A percentile compares a stretch with the other conserved stretches of the same genome.
Evolutionary conservation across 2,888 invertebrate species (phyloP).

Genomic region (Drosophila ustulata): DNA sequence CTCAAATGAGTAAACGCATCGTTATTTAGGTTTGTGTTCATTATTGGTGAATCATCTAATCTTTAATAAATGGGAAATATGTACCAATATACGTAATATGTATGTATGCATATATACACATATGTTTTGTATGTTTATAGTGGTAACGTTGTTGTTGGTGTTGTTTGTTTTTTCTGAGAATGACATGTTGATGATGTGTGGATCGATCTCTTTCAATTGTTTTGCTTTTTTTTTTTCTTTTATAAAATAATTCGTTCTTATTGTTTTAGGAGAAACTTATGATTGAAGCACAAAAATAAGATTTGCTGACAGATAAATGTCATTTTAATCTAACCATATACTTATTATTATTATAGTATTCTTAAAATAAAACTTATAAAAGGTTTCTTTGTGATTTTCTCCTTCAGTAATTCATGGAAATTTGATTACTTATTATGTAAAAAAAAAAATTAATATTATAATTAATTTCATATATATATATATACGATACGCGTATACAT

Average conservation of each 20-base stretch:
- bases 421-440: constrained; percentile 75
- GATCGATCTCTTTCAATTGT: constrained; percentile 13
- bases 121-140: constrained; percentile 53
- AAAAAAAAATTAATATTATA: constrained; percentile 70
- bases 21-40: constrained; percentile 45
- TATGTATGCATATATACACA: constrained; percentile 48
- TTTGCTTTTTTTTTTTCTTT: constrained; percentile 4
- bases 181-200: constrained; percentile 41
- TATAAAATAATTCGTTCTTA: constrained; percentile 55
- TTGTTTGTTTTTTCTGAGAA: constrained; percentile 31
- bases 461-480: constrained; percentile 37
- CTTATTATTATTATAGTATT: constrained; percentile 54
- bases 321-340: constrained; percentile 74
- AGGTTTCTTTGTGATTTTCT: constrained; percentile 79
- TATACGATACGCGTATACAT: constrained; percentile 29
- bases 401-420: constrained; percentile 80
- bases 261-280: constrained; percentile 71
- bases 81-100: constrained; percentile 59
- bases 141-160: constrained; percentile 33
- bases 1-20: constrained; percentile 72
- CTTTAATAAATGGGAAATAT: constrained; percentile 72
- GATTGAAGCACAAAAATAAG: constrained; percentile 76
- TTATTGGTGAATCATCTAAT: constrained; percentile 71
- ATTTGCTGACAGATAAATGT: constrained; percentile 69
- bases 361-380: constrained; percentile 77